These are phyloP conservation scores for Drosophila percnosoma DNA, from an alignment of 2,888 invertebrate species.

Conservation along the genomic window DNA sequence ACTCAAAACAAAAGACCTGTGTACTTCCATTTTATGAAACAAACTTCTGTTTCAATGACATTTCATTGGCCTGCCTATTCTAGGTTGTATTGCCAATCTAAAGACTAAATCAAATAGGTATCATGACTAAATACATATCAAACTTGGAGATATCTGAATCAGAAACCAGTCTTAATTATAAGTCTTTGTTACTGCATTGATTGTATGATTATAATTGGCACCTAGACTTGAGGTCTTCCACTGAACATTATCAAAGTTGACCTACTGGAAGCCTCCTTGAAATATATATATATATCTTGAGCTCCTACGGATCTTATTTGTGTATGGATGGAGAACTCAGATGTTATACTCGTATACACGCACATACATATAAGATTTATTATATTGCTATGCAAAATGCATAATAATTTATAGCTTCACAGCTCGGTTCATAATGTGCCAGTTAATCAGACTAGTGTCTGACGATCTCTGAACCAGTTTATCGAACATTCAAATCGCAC, in stretches of 20 bases:
- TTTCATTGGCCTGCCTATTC: slow-evolving; percentile 28
- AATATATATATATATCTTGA: background rate
- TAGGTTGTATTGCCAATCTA: background rate
- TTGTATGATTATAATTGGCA: background rate
- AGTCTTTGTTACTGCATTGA: background rate
- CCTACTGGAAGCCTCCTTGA: background rate
- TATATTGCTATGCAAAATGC: background rate
- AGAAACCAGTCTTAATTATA: background rate
- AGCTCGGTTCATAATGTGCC: background rate
- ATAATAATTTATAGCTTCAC: background rate
- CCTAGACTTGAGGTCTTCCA: background rate
- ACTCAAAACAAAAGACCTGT: slow-evolving; percentile 9
- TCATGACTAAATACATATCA: background rate
- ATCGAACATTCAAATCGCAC: slow-evolving; percentile 11
- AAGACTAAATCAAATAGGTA: background rate
- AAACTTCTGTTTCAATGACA: slow-evolving; percentile 38
- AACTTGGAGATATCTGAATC: background rate
- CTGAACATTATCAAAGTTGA: background rate
- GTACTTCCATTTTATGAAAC: background rate
- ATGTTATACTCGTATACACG: background rate
- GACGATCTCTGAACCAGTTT: slow-evolving; percentile 47
- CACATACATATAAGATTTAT: background rate
- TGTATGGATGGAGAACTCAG: background rate
- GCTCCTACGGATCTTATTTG: background rate
- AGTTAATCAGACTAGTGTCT: background rate